Evolutionary conservation across 2,888 invertebrate species (phyloP), one percentile per base, ranked within the genome.

Genomic region (Ecliptopera silaceata): DNA sequence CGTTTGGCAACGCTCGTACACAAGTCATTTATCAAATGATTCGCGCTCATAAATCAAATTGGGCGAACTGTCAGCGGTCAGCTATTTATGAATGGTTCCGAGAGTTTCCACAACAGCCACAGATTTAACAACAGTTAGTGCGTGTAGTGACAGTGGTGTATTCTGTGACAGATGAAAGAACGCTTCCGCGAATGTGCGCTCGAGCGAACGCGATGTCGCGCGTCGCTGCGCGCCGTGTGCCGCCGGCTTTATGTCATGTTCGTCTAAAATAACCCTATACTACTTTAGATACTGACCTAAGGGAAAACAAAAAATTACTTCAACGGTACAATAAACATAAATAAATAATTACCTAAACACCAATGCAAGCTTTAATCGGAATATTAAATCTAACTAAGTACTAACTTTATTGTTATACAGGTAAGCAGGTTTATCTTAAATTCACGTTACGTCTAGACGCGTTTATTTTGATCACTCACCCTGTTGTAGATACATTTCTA

Each of bases 101-200:
- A 52, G 51, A 50, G 39, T 56, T 55, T 31, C 43, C 34, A 44
- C 44, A 44, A 50, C 50, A 12, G n/a, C 34, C 41, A 45, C 36
- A 52, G 51, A 26, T 13, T 8, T 13, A 20, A 18, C 5, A 31
- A 4, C 20, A 46, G 46, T 46, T 18, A n/a, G 12, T 38, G 15
- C 0, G 12, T 34, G 17, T 43, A 15, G 36, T 36, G 3, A 26
- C 10, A 36, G 32, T 36, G 13, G 3, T 18, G 29, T 49, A 38
- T 55, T 45, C 41, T 46, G 50, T 45, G 47, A 5, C 59, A 77
- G 69, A 77, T 82, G 80, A 82, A 80, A 82, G 82, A 61, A 66
- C 48, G 63, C 47, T 82, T 80, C 82, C 59, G 59, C 67, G 82
- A 80, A 80, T 68, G 55, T 26, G 68, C 69, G 78, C 62, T 66